Conservation (phyloP, 2,113 vertebrate species). For the Aythya baeri region DNA sequence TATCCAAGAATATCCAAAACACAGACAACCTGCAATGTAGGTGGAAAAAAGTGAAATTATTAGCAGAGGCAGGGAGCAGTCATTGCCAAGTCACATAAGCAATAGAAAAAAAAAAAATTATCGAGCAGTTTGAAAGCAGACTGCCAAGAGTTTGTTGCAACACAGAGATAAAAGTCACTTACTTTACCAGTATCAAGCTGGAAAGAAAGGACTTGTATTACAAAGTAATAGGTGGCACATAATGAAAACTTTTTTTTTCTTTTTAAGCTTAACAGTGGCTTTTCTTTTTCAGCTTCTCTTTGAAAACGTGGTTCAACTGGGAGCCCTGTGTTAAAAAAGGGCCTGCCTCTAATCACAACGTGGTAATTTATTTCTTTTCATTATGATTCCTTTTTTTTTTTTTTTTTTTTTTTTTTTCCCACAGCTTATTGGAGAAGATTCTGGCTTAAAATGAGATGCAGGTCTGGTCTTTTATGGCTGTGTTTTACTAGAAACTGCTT, state of each 20-base stretch:
- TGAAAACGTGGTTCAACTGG: neutral
- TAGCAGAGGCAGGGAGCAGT: neutral
- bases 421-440: neutral
- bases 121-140: neutral
- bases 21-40: neutral
- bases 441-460: neutral
- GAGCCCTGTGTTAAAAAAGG: neutral
- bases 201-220: neutral
- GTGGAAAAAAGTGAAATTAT: neutral
- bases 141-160: neutral
- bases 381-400: neutral
- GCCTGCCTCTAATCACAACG: neutral
- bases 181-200: neutral
- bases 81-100: neutral
- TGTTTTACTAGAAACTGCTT: neutral
- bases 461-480: neutral
- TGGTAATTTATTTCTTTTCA: neutral
- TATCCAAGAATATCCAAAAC: neutral
- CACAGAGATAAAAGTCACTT: neutral
- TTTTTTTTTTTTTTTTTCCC: neutral
- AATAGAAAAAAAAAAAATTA: neutral
- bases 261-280: neutral
- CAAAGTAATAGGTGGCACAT: neutral
- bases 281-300: neutral
- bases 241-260: neutral